phyloP scores from a whole-genome alignment of 2,113 vertebrate species.

The rabbit (Oryctolagus cuniculus) region DNA sequence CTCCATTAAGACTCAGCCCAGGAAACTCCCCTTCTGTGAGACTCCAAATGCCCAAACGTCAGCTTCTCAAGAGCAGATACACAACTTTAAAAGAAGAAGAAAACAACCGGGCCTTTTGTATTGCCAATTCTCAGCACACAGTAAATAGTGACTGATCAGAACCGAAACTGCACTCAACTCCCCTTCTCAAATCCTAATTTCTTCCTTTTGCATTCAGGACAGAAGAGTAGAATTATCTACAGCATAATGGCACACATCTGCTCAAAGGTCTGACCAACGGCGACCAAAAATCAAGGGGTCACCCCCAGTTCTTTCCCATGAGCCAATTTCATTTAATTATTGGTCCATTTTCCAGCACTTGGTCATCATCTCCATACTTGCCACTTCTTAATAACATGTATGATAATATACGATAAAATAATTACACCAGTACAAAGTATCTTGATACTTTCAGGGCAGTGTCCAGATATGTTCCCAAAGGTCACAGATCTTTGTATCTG shows the following conservation, averaged over 20 bases:
- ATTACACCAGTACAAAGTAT: neutral
- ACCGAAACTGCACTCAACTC: constrained; percentile 1
- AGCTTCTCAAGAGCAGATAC: neutral
- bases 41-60: neutral
- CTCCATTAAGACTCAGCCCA: neutral
- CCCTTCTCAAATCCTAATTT: neutral
- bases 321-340: constrained; percentile 28
- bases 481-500: constrained; percentile 46
- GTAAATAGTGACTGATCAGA: neutral
- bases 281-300: constrained; percentile 10
- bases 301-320: neutral
- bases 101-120: neutral
- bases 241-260: neutral
- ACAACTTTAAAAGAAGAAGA: neutral
- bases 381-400: neutral
- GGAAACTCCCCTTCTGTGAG: neutral
- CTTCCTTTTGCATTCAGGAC: constrained; percentile 27
- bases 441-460: neutral
- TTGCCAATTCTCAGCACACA: neutral
- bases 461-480: neutral
- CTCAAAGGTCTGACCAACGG: neutral
- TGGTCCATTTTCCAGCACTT: neutral
- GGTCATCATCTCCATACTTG: neutral
- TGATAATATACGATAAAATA: constrained; percentile 11
- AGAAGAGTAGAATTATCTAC: constrained; percentile 27